These are phyloP conservation scores for Tupaia chinensis DNA, from an alignment of 2,113 vertebrate species.

Conservation along the genomic window DNA sequence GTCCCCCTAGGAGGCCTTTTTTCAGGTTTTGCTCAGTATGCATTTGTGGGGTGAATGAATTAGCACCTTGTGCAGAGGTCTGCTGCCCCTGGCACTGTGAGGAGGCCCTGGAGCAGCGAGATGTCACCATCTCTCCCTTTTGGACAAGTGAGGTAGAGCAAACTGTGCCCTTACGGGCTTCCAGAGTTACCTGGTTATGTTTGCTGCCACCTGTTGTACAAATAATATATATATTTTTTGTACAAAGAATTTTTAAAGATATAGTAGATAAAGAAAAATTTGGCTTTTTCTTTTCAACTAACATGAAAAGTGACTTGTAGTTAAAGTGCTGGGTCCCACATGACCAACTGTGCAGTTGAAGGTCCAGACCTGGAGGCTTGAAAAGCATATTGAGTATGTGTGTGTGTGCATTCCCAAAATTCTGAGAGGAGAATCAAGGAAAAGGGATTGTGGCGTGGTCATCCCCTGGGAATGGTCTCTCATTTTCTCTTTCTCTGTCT, in stretches of 20 bases:
- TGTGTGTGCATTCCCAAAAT: too few relatives aligned
- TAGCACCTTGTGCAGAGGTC: slow-evolving; percentile 71
- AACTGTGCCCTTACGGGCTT: background rate
- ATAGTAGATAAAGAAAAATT: background rate
- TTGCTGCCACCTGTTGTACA: slow-evolving; percentile 33
- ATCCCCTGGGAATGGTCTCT: too few relatives aligned
- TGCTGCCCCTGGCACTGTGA: background rate
- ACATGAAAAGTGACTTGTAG: background rate
- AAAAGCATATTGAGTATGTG: too few relatives aligned
- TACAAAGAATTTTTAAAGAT: slow-evolving; percentile 37
- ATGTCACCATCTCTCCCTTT: background rate
- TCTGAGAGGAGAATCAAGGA: too few relatives aligned
- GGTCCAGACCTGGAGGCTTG: too few relatives aligned
- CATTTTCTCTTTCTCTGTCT: too few relatives aligned
- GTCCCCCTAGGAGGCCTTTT: slow-evolving; percentile 49
- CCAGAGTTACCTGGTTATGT: slow-evolving; percentile 3
- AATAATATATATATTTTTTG: background rate
- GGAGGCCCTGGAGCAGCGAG: background rate
- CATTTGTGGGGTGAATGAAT: slow-evolving; percentile 79
- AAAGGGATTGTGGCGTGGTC: too few relatives aligned
- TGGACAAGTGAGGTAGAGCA: background rate
- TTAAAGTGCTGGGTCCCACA: background rate
- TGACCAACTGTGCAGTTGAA: too few relatives aligned
- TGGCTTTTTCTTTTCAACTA: background rate
- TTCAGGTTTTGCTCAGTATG: slow-evolving; percentile 69